Base-by-base conservation (phyloP, 1,140 invertebrate genomes). In the Musca vetustissima region DNA sequence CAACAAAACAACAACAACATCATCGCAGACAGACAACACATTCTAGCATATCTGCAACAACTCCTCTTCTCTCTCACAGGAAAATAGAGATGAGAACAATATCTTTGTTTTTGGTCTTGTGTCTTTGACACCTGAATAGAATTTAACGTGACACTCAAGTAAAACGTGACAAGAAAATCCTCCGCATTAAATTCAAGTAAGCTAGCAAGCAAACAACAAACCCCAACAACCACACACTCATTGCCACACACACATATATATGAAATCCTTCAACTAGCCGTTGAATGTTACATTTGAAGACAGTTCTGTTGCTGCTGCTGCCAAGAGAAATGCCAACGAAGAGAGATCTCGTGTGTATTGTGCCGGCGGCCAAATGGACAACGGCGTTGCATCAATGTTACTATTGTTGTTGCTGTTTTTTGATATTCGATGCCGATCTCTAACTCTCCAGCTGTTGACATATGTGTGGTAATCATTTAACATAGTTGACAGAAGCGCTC, bases 151-250 rank as follows among this genome's bases (percentile, higher is more conserved):
- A 61, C 57, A 61, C 57, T 61, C 57, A 21, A n/a, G 49, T 17
- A 61, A 36, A 32, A 61, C 57, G 57, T 61, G 57, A 61, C 57
- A 61, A 61, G 57, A 61, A 61, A 61, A 61, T 61, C 57, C 36
- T 43, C 36, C 36, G 36, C 36, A 43, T 43, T 8, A 43, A 43
- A 43, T 8, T 7, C 36, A 7, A 43, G 13, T 11, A 13, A n/a
- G 13, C 7, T 11, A 43, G 13, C 7, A n/a, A 55, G 15, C 24
- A 14, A 28, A 25, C 21, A 28, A n/a, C n/a, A n/a, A n/a, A n/a
- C n/a, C n/a, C n/a, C n/a, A n/a, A n/a, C n/a, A n/a, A n/a, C n/a
- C n/a, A n/a, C n/a, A n/a, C n/a, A n/a, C n/a, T n/a, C n/a, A n/a
- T n/a, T n/a, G n/a, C n/a, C n/a, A n/a, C 21, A n/a, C 4, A 55